Evolutionary conservation across 2,888 invertebrate genomes (phyloP).

Genomic region (Cephus runcator): DNA sequence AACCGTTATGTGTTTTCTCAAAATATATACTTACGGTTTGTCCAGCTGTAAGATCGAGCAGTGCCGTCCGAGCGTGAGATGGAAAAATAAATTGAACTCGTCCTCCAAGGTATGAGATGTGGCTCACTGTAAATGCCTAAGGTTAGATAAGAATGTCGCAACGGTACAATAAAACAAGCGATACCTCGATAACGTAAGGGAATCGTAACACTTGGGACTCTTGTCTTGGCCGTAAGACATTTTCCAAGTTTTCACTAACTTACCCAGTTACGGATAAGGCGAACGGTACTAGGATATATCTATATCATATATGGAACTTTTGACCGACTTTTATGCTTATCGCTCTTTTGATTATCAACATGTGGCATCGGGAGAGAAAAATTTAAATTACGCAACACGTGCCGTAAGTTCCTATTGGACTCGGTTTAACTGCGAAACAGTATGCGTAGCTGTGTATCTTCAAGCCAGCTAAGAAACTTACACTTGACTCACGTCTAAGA

Average conservation of each 20-base stretch:
- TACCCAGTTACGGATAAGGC: neutral
- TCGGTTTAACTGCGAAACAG: neutral
- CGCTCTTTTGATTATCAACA: neutral
- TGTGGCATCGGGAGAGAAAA: neutral
- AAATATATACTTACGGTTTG: neutral
- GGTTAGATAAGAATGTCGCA: neutral
- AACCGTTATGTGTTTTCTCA: neutral
- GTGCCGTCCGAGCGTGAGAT: neutral
- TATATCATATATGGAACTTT: neutral
- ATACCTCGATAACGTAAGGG: neutral
- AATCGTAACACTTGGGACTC: neutral
- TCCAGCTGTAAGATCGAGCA: neutral
- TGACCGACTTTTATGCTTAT: neutral
- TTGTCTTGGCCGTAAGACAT: neutral
- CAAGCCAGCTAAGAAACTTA: neutral
- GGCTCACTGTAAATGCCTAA: neutral
- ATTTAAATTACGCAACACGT: neutral
- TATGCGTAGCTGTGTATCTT: neutral
- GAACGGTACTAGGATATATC: neutral
- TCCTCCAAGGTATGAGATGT: neutral
- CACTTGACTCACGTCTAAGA: neutral
- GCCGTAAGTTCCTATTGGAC: neutral
- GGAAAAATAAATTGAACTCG: neutral
- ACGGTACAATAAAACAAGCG: neutral
- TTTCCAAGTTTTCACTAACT: neutral